Evolutionary conservation across 2,113 vertebrate species (phyloP).

Genomic region (Gymnobelideus leadbeateri): DNA sequence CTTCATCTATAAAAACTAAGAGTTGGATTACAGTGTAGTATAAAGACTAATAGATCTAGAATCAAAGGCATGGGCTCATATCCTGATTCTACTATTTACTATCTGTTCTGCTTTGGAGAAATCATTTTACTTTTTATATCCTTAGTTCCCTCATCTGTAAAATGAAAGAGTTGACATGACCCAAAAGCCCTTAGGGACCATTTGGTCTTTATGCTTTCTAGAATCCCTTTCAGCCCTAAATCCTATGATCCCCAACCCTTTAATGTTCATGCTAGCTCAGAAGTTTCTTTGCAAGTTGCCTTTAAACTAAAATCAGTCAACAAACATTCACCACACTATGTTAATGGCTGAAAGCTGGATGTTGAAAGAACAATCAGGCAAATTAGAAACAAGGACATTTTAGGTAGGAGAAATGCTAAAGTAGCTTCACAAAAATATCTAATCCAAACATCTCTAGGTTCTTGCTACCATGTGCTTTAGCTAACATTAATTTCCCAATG

Average conservation of each 20-base stretch:
- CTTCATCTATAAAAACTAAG: background rate
- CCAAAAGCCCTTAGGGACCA: background rate
- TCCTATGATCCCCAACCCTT: background rate
- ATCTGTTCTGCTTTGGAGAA: background rate
- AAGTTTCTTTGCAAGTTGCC: background rate
- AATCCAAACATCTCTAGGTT: background rate
- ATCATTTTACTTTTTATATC: too few relatives aligned
- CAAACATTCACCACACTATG: background rate
- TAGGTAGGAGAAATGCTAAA: background rate
- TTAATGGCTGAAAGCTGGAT: background rate
- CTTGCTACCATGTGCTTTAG: fast-evolving
- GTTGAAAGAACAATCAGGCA: background rate
- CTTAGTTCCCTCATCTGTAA: background rate
- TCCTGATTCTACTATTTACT: fast-evolving
- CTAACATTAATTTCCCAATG: fast-evolving
- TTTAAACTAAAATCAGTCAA: background rate
- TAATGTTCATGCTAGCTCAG: background rate
- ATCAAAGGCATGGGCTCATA: background rate
- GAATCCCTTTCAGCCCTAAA: background rate
- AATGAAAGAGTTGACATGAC: background rate
- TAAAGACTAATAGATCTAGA: background rate
- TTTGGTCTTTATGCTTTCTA: background rate
- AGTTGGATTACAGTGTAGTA: background rate
- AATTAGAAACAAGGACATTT: too few relatives aligned
- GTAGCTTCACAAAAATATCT: fast-evolving